Percentiles rank a stretch among this genome's conserved stretches.
Conservation (phyloP, 2,888 invertebrate species). For the Cybosia mesomella region DNA sequence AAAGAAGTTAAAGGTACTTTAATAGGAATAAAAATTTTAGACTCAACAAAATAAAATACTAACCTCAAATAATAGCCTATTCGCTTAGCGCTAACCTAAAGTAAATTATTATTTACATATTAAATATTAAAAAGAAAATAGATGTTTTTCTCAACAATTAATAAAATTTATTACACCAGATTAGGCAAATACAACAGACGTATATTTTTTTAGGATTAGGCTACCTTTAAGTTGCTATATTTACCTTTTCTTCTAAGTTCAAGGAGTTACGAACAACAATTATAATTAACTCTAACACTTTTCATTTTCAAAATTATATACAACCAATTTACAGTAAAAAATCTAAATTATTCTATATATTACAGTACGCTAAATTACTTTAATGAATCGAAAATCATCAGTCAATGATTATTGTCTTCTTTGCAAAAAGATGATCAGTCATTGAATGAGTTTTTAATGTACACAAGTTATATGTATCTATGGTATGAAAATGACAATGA, state of each 20-base stretch:
- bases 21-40: conserved; percentile 84
- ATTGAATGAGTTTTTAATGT: conserved; percentile 45
- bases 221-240: conserved; percentile 27
- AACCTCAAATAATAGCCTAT: conserved; percentile 65
- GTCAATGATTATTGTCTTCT: conserved; percentile 49
- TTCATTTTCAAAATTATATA: conserved; percentile 76
- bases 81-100: conserved; percentile 73
- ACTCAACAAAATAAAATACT: conserved; percentile 71
- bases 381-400: conserved; percentile 50
- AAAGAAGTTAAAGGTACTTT: conserved; percentile 78
- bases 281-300: conserved; percentile 54
- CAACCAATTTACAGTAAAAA: conserved; percentile 82
- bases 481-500: conserved; percentile 15
- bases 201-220: conserved; percentile 26
- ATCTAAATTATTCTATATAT: conserved; percentile 58
- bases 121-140: conserved; percentile 56
- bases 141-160: conserved; percentile 48
- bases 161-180: conserved; percentile 49
- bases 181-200: conserved; percentile 43
- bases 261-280: conserved; percentile 51
- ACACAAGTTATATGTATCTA: conserved; percentile 20
- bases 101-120: conserved; percentile 65
- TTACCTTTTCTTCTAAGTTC: conserved; percentile 37
- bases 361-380: conserved; percentile 55
- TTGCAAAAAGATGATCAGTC: conserved; percentile 48